A percentile compares a stretch with the other conserved stretches of the same genome.
These are phyloP conservation scores for Microchrysa polita DNA, from an alignment of 2,888 invertebrate genomes.

Conservation along the genomic window DNA sequence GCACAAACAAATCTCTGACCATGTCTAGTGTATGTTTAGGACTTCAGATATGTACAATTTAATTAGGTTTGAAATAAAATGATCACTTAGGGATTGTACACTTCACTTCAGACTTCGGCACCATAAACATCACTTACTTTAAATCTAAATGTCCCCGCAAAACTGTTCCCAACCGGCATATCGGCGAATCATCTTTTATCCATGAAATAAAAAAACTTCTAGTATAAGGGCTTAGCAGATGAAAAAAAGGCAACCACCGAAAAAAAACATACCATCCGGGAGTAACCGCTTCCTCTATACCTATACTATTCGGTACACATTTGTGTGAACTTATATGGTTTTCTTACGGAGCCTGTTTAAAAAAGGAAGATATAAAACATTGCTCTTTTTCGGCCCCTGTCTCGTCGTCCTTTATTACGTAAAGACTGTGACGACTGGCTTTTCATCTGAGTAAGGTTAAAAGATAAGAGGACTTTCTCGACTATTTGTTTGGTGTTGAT, in stretches of 20 bases:
- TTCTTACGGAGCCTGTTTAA: neutral
- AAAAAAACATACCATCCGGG: slow-evolving; percentile 1
- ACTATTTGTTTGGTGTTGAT: slow-evolving; percentile 22
- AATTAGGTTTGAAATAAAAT: neutral
- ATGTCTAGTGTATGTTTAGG: neutral
- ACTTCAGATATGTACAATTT: neutral
- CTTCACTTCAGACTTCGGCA: slow-evolving; percentile 4
- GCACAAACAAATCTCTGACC: neutral
- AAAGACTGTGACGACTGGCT: neutral
- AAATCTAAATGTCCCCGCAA: neutral
- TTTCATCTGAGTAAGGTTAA: slow-evolving; percentile 1
- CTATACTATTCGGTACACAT: neutral
- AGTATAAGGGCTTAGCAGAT: slow-evolving; percentile 9
- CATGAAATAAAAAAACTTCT: neutral
- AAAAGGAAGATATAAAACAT: neutral
- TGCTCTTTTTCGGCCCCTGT: neutral
- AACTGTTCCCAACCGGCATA: neutral
- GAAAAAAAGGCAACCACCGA: slow-evolving; percentile 14
- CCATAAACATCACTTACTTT: slow-evolving; percentile 9
- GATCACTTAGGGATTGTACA: slow-evolving; percentile 1
- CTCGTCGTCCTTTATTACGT: slow-evolving; percentile 4
- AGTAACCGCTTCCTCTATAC: neutral
- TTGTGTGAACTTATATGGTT: slow-evolving; percentile 29
- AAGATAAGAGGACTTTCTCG: slow-evolving; percentile 22
- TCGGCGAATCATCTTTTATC: neutral